phyloP scores from a whole-genome alignment of 2,113 vertebrate species.

The Cochlearius cochlearius region DNA sequence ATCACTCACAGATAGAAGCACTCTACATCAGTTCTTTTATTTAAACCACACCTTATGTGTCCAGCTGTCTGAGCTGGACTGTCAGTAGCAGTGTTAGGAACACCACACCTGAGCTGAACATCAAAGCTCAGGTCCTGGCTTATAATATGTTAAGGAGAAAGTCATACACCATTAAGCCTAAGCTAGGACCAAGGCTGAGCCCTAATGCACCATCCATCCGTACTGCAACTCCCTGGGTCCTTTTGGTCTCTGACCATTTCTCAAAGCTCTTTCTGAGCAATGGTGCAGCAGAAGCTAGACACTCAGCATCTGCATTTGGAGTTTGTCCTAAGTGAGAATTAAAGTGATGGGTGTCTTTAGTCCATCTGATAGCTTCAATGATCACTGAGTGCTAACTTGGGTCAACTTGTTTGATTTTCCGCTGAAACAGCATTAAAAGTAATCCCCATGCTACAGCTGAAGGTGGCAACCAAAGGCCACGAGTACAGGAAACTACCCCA shows the following conservation, averaged over 20 bases:
- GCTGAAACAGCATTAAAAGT: not conserved
- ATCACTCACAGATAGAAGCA: not conserved
- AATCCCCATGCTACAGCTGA: not conserved
- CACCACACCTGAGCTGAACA: not conserved
- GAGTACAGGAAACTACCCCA: not conserved
- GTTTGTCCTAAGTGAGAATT: not conserved
- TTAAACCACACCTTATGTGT: not conserved
- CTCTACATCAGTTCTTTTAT: not conserved
- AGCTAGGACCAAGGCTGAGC: not conserved
- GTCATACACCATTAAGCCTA: not conserved
- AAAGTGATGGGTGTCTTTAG: not conserved
- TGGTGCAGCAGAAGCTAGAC: not conserved
- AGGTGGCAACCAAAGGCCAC: not conserved
- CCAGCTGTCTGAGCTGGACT: too few relatives aligned
- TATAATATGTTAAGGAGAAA: not conserved
- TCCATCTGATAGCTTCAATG: not conserved
- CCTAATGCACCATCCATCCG: not conserved
- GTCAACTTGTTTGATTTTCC: not conserved
- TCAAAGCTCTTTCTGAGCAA: not conserved
- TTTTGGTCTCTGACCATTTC: not conserved
- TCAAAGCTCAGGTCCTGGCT: not conserved
- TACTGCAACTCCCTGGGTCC: not conserved
- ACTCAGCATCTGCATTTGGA: accelerated
- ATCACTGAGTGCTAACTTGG: not conserved
- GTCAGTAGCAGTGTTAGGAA: not conserved